Percentiles rank a stretch among this genome's conserved stretches.
phyloP scores from a whole-genome alignment of 1,140 invertebrate species.

The Drosophila auraria region DNA sequence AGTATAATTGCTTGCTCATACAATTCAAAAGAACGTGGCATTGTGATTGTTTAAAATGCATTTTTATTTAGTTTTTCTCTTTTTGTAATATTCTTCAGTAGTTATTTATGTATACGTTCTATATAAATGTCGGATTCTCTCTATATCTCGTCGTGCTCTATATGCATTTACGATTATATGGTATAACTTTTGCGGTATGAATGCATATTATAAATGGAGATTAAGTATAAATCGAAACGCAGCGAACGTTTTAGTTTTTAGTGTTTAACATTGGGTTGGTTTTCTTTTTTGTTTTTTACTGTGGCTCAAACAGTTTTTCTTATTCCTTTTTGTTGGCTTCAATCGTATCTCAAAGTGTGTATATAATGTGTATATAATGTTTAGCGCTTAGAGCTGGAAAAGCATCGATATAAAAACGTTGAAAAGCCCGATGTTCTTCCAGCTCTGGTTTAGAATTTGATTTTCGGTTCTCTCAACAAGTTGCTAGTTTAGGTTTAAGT shows the following conservation, averaged over 20 bases:
- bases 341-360: constrained; percentile 43
- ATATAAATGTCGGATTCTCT: constrained; percentile 69
- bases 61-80: constrained; percentile 62
- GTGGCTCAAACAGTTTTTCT: constrained; percentile 31
- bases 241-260: constrained; percentile 47
- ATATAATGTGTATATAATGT: constrained; percentile 20
- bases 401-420: constrained; percentile 22
- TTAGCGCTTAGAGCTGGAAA: constrained; percentile 36
- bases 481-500: constrained; percentile 72
- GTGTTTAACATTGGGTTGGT: constrained; percentile 33
- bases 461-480: constrained; percentile 74
- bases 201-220: constrained; percentile 70
- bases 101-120: constrained; percentile 77
- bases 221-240: constrained; percentile 64
- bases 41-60: constrained; percentile 72
- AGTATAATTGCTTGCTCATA: too few species aligned
- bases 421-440: constrained; percentile 12
- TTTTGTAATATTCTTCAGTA: constrained; percentile 71
- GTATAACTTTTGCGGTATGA: constrained; percentile 72
- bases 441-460: constrained; percentile 63
- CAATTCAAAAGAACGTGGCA: not conserved
- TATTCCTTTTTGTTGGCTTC: constrained; percentile 16
- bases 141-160: constrained; percentile 55
- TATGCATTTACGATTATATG: constrained; percentile 75
- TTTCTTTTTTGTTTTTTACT: constrained; percentile 13